Conservation (phyloP, 2,113 vertebrate species). For the Callionymus lyra region DNA sequence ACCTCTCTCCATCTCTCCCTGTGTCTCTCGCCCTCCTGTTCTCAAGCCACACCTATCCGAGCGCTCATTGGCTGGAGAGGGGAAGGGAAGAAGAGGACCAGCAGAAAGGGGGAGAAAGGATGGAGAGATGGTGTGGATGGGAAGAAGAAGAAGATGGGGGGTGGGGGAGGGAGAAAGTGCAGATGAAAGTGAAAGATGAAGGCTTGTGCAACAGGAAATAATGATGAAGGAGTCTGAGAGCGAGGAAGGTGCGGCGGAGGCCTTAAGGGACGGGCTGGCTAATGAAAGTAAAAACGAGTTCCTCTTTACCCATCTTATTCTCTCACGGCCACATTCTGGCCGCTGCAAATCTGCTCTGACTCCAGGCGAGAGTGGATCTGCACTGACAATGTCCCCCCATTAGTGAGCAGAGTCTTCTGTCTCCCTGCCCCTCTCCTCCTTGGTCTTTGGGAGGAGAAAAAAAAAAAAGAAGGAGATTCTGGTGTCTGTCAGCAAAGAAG, state of each 20-base stretch:
- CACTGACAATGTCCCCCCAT: slow-evolving; percentile 37
- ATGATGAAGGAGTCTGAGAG: slow-evolving; percentile 13
- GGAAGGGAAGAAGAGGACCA: neutral
- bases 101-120: neutral
- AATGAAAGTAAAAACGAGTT: slow-evolving; percentile 54
- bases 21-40: slow-evolving; percentile 2
- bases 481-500: slow-evolving; percentile 29
- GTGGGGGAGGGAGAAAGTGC: slow-evolving; percentile 9
- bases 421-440: slow-evolving; percentile 3
- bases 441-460: too few species aligned
- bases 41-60: slow-evolving; percentile 39
- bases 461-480: slow-evolving; percentile 10
- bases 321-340: slow-evolving; percentile 31
- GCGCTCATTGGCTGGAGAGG: slow-evolving; percentile 51
- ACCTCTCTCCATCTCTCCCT: slow-evolving; percentile 16
- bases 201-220: slow-evolving; percentile 7
- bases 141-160: neutral
- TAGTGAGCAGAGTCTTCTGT: slow-evolving; percentile 17
- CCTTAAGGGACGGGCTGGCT: slow-evolving; percentile 46
- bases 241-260: slow-evolving; percentile 26
- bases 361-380: slow-evolving; percentile 37
- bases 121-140: neutral
- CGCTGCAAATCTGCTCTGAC: slow-evolving; percentile 34
- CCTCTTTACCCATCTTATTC: slow-evolving; percentile 20
- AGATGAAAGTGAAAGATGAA: slow-evolving; percentile 16